Conservation (phyloP, 2,797 vertebrate species). For the Tiaroga cobitis region DNA sequence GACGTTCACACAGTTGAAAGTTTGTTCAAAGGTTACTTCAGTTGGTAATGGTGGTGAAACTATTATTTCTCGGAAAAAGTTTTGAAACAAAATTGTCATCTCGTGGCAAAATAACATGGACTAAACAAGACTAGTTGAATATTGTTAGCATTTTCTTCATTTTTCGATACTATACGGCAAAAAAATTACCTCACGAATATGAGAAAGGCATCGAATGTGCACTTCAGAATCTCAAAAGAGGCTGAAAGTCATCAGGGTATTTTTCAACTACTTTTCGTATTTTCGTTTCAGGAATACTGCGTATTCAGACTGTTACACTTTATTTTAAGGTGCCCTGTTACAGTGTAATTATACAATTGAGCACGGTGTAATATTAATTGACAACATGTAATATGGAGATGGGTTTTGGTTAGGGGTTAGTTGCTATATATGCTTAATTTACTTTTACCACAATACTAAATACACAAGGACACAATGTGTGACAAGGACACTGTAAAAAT, state of each 20-base stretch:
- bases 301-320: not conserved
- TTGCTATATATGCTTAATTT: not conserved
- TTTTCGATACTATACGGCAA: not conserved
- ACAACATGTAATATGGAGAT: not conserved
- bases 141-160: not conserved
- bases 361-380: not conserved
- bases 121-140: not conserved
- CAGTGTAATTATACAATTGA: not conserved
- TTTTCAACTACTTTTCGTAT: not conserved
- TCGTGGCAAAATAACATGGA: not conserved
- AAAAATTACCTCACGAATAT: not conserved
- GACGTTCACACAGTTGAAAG: slow-evolving; percentile 35
- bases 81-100: not conserved
- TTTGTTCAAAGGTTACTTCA: slow-evolving; percentile 5
- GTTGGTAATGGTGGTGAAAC: not conserved
- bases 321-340: not conserved
- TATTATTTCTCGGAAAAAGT: not conserved
- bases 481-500: not conserved
- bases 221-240: not conserved
- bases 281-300: not conserved
- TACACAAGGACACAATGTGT: not conserved
- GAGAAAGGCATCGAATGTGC: not conserved
- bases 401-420: not conserved
- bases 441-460: not conserved
- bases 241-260: not conserved